Evolutionary conservation across 92 coral and sea anemone species (phyloP).

Genomic region (Scolanthus callimorphus): DNA sequence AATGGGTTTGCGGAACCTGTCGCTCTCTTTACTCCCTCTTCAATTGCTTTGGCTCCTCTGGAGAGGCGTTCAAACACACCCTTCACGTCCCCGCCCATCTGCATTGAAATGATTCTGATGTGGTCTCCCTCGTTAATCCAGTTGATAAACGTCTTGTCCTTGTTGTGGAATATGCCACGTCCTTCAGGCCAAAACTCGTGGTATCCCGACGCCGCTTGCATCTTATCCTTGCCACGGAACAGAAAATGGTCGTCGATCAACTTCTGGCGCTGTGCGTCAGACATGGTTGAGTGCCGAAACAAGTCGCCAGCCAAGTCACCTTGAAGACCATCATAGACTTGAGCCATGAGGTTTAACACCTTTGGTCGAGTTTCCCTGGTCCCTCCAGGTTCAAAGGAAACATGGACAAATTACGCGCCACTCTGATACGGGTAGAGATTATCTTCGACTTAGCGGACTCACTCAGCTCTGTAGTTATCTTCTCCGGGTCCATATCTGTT

Average conservation of each 20-base stretch:
- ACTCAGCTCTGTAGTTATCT: slow-evolving; percentile 37
- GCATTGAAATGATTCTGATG: slow-evolving; percentile 67
- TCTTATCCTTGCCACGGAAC: slow-evolving; percentile 67
- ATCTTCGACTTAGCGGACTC: slow-evolving; percentile 42
- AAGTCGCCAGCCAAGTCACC: slow-evolving; percentile 63
- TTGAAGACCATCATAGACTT: slow-evolving; percentile 52
- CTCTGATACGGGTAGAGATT: slow-evolving; percentile 59
- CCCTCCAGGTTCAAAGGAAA: slow-evolving; percentile 59
- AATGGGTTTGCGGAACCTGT: slow-evolving; percentile 41
- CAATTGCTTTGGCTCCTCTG: slow-evolving; percentile 34
- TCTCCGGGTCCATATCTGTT: slow-evolving; percentile 48
- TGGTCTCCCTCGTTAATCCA: slow-evolving; percentile 85
- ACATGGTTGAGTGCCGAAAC: slow-evolving; percentile 42
- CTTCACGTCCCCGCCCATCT: slow-evolving; percentile 58
- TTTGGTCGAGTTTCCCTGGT: slow-evolving; percentile 48
- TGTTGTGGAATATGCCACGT: slow-evolving; percentile 64
- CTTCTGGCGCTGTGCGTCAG: slow-evolving; percentile 54
- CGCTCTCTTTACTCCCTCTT: slow-evolving; percentile 32
- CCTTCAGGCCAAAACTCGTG: slow-evolving; percentile 73
- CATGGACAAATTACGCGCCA: slow-evolving; percentile 54
- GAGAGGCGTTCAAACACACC: slow-evolving; percentile 54
- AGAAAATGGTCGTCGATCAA: slow-evolving; percentile 66
- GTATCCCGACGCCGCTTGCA: slow-evolving; percentile 70
- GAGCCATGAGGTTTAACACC: slow-evolving; percentile 46
- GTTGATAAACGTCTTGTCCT: slow-evolving; percentile 45